phyloP scores from a whole-genome alignment of 2,888 invertebrate genomes.

The Xanthia togata region DNA sequence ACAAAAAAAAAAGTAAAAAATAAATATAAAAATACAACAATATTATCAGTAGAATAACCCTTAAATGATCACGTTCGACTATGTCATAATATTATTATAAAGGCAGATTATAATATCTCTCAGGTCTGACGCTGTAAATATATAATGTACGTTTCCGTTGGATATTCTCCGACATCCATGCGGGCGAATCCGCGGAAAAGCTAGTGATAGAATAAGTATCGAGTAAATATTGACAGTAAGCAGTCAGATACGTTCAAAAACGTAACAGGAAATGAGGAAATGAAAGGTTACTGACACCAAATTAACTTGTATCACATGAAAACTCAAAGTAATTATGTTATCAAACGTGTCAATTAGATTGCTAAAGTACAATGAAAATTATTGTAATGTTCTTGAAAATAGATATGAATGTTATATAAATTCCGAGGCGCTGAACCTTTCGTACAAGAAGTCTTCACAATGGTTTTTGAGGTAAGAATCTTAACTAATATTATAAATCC shows the following conservation, averaged over 20 bases:
- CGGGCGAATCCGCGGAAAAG: neutral
- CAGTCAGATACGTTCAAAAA: neutral
- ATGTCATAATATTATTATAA: conserved; percentile 5
- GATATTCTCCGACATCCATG: neutral
- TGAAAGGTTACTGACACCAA: conserved; percentile 43
- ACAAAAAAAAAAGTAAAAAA: no score
- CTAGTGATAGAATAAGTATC: neutral
- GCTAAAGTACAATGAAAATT: conserved; percentile 49
- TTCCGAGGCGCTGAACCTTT: neutral
- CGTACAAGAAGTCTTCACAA: neutral
- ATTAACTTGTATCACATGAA: conserved; percentile 45
- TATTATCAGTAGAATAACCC: conserved; percentile 1
- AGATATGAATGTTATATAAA: conserved; percentile 63
- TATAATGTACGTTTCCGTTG: neutral
- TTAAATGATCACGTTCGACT: neutral
- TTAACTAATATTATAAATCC: no score
- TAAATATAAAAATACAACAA: no score
- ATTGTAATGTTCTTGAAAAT: conserved; percentile 54
- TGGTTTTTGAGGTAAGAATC: conserved; percentile 16
- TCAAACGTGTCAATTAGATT: conserved; percentile 57
- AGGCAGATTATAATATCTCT: neutral
- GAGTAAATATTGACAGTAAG: neutral
- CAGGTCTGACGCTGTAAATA: no score
- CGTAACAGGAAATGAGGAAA: conserved; percentile 1
- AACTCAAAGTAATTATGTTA: conserved; percentile 55